Conservation (phyloP, 2,888 invertebrate genomes). For the Calameuta idolon region DNA sequence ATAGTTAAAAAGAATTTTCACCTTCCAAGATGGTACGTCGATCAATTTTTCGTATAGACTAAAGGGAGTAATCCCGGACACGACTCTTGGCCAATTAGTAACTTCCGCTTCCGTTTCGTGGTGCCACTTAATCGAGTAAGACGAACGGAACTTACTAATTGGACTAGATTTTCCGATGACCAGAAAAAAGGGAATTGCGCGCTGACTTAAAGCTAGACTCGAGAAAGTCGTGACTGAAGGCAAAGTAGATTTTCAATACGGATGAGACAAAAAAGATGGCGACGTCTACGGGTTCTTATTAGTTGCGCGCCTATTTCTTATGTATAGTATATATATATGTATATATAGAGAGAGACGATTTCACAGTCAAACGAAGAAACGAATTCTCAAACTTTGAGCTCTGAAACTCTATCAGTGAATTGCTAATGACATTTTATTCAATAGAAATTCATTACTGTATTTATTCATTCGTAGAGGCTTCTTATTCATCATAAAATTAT, state of each 20-base stretch:
- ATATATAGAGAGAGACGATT: background rate
- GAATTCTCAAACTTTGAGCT: background rate
- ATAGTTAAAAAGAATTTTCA: background rate
- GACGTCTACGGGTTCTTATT: background rate
- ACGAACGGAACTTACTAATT: slow-evolving; percentile 9
- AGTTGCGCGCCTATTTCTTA: background rate
- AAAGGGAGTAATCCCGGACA: background rate
- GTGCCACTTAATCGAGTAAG: slow-evolving; percentile 6
- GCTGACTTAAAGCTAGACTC: background rate
- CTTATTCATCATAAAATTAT: background rate
- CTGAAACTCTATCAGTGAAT: background rate
- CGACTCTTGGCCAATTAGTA: slow-evolving; percentile 5
- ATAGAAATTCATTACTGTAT: background rate
- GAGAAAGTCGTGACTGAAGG: background rate
- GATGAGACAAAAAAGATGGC: background rate
- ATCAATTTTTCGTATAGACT: background rate
- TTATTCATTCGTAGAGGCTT: background rate
- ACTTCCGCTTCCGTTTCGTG: slow-evolving; percentile 5
- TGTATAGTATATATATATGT: background rate
- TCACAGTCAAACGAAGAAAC: background rate
- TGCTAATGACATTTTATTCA: background rate
- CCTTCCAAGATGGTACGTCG: background rate
- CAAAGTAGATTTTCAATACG: background rate
- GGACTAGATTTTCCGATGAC: slow-evolving; percentile 5
- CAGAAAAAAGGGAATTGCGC: background rate